Conservation (phyloP, 2,113 vertebrate species). For the Polypterus senegalus region DNA sequence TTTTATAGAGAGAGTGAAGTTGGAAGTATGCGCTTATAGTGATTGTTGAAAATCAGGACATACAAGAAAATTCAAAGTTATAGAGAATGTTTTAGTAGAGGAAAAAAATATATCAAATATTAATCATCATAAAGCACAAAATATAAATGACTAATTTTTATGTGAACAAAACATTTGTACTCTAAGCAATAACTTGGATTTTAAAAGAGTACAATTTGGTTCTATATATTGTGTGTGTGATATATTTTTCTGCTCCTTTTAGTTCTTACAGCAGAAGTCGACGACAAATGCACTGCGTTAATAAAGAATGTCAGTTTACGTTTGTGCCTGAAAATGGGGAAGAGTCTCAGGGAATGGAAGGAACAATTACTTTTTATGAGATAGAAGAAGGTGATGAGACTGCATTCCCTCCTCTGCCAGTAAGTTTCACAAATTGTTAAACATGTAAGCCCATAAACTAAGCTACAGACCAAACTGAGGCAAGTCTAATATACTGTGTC, state of each 20-base stretch:
- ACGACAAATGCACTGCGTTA: conserved; percentile 51
- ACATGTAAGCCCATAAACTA: not conserved
- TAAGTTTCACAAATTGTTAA: conserved; percentile 30
- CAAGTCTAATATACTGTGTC: conserved; percentile 11
- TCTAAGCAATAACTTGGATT: too few relatives aligned
- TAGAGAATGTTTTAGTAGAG: too few relatives aligned
- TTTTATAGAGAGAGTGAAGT: too few relatives aligned
- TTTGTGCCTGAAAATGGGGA: conserved; percentile 44
- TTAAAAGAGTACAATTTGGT: too few relatives aligned
- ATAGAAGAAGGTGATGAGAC: conserved; percentile 52
- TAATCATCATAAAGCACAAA: too few relatives aligned
- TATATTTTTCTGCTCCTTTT: not conserved
- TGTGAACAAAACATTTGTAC: too few relatives aligned
- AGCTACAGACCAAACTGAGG: not conserved
- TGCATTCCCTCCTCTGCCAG: conserved; percentile 47
- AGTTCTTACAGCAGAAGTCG: conserved; percentile 51
- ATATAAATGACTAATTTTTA: too few relatives aligned
- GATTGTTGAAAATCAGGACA: too few relatives aligned
- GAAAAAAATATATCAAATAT: too few relatives aligned
- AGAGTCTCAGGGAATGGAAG: conserved; percentile 50
- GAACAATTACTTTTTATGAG: conserved; percentile 54
- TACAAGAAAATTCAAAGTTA: too few relatives aligned
- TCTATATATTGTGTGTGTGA: too few relatives aligned
- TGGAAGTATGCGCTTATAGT: too few relatives aligned
- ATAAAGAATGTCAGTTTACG: conserved; percentile 59